Conservation (phyloP, 2,797 vertebrate genomes). For the Lophius americanus region DNA sequence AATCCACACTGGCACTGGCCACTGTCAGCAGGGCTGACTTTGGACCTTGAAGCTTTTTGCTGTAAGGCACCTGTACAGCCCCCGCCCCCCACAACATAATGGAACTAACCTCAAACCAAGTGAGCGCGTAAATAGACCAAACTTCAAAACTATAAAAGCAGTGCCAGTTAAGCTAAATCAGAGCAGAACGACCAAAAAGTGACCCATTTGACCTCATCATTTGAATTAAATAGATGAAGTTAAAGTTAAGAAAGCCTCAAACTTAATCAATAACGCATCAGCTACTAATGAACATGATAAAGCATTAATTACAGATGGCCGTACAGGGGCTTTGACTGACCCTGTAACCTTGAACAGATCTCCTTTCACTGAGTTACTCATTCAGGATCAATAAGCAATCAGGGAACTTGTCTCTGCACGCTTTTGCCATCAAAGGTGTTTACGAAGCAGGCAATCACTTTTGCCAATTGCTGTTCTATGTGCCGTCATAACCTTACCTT, state of each 20-base stretch:
- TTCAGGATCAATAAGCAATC: conserved; percentile 84
- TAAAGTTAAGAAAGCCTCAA: background rate
- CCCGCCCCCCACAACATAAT: background rate
- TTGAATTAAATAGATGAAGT: background rate
- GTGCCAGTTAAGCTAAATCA: too few species aligned
- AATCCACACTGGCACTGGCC: too few species aligned
- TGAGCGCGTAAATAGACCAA: background rate
- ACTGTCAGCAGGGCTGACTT: too few species aligned
- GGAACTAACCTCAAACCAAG: background rate
- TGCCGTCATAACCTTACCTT: conserved; percentile 71
- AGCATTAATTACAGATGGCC: conserved; percentile 42
- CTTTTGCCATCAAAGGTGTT: conserved; percentile 73
- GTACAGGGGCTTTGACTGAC: conserved; percentile 45
- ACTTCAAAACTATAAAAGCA: background rate
- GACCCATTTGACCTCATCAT: background rate
- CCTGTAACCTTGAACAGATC: conserved; percentile 69
- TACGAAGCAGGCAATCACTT: conserved; percentile 78
- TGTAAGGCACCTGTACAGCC: too few species aligned
- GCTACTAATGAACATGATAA: conserved; percentile 15
- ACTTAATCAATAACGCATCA: conserved; percentile 13
- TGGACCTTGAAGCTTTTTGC: too few species aligned
- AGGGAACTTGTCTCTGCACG: conserved; percentile 69
- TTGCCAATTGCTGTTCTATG: conserved; percentile 80
- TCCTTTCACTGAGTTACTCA: conserved; percentile 57
- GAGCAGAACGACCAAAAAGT: background rate